Evolutionary conservation across 2,888 invertebrate genomes (phyloP).

Genomic region (Poecilus cupreus): DNA sequence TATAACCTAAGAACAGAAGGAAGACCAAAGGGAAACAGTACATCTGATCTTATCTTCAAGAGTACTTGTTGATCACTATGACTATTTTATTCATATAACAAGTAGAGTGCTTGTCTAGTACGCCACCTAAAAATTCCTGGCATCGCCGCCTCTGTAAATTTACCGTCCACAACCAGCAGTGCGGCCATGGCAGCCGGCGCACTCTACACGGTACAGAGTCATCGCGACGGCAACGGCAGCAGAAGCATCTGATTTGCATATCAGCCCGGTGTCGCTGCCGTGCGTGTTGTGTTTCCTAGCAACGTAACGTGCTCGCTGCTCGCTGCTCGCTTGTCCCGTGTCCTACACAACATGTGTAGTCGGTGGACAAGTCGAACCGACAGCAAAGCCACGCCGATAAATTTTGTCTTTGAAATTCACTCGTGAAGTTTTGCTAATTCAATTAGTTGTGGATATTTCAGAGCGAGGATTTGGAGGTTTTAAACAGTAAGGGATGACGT

Average conservation of each 20-base stretch:
- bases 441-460: neutral
- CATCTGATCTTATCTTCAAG: no score
- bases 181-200: no score
- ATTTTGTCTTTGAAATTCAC: neutral
- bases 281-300: constrained; percentile 35
- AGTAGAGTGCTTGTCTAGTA: no score
- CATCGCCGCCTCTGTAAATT: neutral
- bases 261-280: constrained; percentile 1
- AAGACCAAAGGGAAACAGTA: no score
- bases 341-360: constrained; percentile 6
- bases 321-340: neutral
- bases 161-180: no score
- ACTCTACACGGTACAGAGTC: neutral
- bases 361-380: neutral
- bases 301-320: constrained; percentile 1
- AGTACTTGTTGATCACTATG: no score
- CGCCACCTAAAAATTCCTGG: no score
- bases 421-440: neutral
- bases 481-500: no score
- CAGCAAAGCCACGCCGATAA: neutral
- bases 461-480: neutral
- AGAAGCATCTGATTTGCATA: constrained; percentile 29
- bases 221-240: neutral
- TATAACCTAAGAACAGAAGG: no score
- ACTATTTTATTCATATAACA: no score